Base-by-base conservation (phyloP, 2,888 invertebrate species). In the Campoplex capitator region DNA sequence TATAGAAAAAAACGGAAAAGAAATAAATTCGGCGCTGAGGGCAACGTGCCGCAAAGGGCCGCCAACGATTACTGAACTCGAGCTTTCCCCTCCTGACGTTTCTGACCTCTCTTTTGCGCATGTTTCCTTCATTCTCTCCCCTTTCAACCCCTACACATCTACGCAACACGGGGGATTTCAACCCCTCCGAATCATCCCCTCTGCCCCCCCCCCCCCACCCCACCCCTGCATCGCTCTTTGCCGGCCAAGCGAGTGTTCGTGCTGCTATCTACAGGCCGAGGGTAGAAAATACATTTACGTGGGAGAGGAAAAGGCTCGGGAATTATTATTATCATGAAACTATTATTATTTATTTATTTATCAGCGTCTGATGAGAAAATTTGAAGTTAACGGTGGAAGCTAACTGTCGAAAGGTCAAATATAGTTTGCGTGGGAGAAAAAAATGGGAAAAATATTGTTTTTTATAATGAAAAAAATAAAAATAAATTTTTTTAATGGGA, bases 11-110 rank as follows among this genome's bases (percentile, higher is more conserved):
- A 23, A 23, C 23, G 38, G 76, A 62, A 76, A 42, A 56, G n/a
- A 76, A 76, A 51, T 76, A 76, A 48, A 76, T 54, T 28, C 42
- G 62, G 45, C 65, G 13, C 65, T 38, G 28, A 71, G 74, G 77
- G 74, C 82, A 87, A 78, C 84, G 83, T 84, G 83, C 84, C 79
- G 79, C 68, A 77, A 83, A 82, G 85, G 80, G 75, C 71, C 81
- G 86, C 85, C 85, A 86, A 89, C 88, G 88, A 88, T 81, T 87
- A 89, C 88, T 89, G 88, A 65, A 87, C 83, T 62, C 81, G 83
- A 76, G 81, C 77, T 82, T 81, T 82, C 87, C 62, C 87, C 84
- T 83, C 71, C 87, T 88, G 88, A 87, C 88, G 88, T 88, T 84
- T 86, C 79, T 48, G 68, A 86, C 28, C 35, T 51, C 9, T 77